phyloP scores from a whole-genome alignment of 2,888 invertebrate genomes.

The Drosophila fulvimacula region DNA sequence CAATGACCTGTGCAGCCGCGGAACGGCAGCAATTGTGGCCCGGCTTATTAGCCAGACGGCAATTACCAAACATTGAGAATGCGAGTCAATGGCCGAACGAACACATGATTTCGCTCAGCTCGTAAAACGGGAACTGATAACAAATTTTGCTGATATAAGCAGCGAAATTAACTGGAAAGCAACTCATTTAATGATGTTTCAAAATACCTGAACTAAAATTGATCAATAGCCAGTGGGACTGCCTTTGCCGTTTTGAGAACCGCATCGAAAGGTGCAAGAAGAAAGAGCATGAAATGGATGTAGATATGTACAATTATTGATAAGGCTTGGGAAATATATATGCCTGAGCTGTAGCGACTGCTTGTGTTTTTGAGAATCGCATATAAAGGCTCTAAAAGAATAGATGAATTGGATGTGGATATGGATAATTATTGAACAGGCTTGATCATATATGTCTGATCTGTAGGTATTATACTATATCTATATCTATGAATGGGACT shows the following conservation, averaged over 20 bases:
- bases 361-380: too few relatives aligned
- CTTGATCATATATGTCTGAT: too few relatives aligned
- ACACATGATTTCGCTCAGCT: not conserved
- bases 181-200: not conserved
- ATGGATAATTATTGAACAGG: too few relatives aligned
- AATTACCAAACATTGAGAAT: constrained; percentile 31
- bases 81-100: not conserved
- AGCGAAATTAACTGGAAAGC: not conserved
- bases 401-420: too few relatives aligned
- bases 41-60: constrained; percentile 35
- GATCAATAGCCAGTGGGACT: not conserved
- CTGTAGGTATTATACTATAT: too few relatives aligned
- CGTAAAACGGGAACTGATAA: constrained; percentile 1
- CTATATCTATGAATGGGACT: too few relatives aligned
- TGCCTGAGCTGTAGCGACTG: too few relatives aligned
- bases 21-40: constrained; percentile 23
- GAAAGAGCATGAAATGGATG: too few relatives aligned
- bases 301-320: too few relatives aligned
- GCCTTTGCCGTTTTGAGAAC: not conserved
- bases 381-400: too few relatives aligned
- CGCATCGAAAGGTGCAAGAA: not conserved
- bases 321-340: too few relatives aligned
- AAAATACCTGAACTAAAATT: not conserved
- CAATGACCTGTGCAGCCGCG: constrained; percentile 10
- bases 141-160: not conserved